Evolutionary conservation across 2,888 invertebrate genomes (phyloP).

Genomic region (Stenolophus ochropezus): DNA sequence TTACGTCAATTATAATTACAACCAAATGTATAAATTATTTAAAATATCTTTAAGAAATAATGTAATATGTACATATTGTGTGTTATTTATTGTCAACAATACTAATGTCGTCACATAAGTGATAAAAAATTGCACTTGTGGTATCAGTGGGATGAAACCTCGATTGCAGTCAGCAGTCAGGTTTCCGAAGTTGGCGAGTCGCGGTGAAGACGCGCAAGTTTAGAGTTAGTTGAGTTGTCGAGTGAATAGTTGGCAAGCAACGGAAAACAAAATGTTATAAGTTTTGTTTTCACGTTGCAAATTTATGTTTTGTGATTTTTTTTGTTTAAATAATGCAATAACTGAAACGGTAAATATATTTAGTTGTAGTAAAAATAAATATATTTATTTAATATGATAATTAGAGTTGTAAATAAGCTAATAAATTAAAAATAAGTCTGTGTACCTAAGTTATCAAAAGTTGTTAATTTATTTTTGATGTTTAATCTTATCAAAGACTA

Average conservation of each 20-base stretch:
- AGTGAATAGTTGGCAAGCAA: neutral
- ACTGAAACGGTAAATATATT: conserved; percentile 43
- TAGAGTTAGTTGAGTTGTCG: neutral
- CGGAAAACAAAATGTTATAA: conserved; percentile 35
- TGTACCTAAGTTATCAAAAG: neutral
- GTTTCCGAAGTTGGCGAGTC: neutral
- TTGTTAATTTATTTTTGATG: conserved; percentile 26
- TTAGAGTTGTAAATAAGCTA: neutral
- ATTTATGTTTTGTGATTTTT: conserved; percentile 5
- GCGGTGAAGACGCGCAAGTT: neutral
- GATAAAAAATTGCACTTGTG: conserved; percentile 15
- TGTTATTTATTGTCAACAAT: neutral
- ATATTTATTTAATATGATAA: neutral
- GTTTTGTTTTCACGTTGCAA: conserved; percentile 14
- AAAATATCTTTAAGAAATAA: neutral
- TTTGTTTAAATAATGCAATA: conserved; percentile 44
- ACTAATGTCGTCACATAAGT: neutral
- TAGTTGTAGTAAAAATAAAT: neutral
- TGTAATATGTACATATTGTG: neutral
- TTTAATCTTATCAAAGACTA: conserved; percentile 35
- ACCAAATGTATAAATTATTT: neutral
- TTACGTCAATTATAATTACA: neutral
- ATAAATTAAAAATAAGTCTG: conserved; percentile 5
- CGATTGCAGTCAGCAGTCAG: neutral
- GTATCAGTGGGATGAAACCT: conserved; percentile 1